Evolutionary conservation across 2,113 vertebrate species (phyloP), one percentile per base, ranked within the genome.

Genomic region (Upupa epops): DNA sequence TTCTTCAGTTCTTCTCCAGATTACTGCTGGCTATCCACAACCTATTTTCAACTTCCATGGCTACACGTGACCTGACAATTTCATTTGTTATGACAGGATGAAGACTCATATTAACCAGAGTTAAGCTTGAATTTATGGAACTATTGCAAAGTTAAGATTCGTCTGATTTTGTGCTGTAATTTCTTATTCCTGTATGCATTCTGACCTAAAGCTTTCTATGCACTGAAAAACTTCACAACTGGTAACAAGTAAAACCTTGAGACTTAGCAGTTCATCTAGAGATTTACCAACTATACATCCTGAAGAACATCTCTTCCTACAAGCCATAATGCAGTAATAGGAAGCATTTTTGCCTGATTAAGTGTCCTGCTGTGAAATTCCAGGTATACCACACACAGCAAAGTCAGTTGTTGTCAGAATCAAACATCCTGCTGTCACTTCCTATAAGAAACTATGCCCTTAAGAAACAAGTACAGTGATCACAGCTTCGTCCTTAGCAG

Each of bases 121-220:
- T 22, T 34, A 34, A 58, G 17, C 15, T 52, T 11, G 22, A 9
- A 28, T 58, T 55, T 77, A 40, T 64, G 9, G 34, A 54, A 25
- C 54, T 78, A 3, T 83, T 87, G 59, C 78, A 3, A 28, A 40
- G 36, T 42, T 66, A 46, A 59, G 61, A 58, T 49, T 71, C 48
- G 14, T 12, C 52, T 91, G 72, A 86, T 94, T 93, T 90, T 58
- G 42, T 88, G 49, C 36, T 40, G 20, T 20, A 17, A 68, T 94
- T 92, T 83, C 77, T 89, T 80, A 34, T 73, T 61, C 36, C 31
- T 88, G 19, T 69, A 51, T 89, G 31, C 6, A 58, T 90, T 91
- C n/a, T n/a, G 59, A 90, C 36, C 66, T 71, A 91, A 91, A 96
- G 34, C 68, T 93, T 95, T 77, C 48, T 73, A 86, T 55, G 92